Conservation (phyloP, 2,797 vertebrate species). For the Pogoniulus pusillus region DNA sequence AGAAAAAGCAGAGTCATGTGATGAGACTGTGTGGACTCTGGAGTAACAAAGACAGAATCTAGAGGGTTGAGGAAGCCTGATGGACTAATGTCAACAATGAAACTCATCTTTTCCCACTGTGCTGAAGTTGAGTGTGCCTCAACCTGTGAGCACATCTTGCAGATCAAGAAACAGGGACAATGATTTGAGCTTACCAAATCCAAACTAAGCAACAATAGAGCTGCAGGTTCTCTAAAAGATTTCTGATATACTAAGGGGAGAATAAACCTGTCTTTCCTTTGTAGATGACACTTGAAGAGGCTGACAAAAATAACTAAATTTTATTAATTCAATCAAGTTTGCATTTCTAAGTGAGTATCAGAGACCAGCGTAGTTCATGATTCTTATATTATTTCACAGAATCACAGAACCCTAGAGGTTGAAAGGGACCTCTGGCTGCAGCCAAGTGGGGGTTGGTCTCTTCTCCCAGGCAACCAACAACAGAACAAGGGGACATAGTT, state of each 20-base stretch:
- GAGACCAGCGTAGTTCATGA: background rate
- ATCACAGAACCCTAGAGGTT: no score
- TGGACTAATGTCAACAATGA: background rate
- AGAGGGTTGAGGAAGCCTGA: background rate
- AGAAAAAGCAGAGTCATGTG: background rate
- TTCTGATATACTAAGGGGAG: background rate
- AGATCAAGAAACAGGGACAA: background rate
- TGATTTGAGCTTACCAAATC: fast-evolving
- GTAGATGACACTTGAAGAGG: background rate
- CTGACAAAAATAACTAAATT: background rate
- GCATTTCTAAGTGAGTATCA: background rate
- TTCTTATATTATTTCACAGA: background rate
- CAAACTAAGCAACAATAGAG: background rate
- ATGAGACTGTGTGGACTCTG: background rate
- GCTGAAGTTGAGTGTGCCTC: background rate
- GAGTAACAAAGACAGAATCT: background rate
- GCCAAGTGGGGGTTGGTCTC: no score
- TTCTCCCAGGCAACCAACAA: no score
- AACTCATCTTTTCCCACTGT: background rate
- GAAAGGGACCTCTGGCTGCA: no score
- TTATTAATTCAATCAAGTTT: background rate
- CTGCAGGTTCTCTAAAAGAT: background rate
- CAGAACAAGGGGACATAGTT: no score
- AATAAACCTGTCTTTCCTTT: background rate
- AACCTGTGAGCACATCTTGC: background rate